Conservation (phyloP, 2,888 invertebrate species). For the Teleiodes luculella region DNA sequence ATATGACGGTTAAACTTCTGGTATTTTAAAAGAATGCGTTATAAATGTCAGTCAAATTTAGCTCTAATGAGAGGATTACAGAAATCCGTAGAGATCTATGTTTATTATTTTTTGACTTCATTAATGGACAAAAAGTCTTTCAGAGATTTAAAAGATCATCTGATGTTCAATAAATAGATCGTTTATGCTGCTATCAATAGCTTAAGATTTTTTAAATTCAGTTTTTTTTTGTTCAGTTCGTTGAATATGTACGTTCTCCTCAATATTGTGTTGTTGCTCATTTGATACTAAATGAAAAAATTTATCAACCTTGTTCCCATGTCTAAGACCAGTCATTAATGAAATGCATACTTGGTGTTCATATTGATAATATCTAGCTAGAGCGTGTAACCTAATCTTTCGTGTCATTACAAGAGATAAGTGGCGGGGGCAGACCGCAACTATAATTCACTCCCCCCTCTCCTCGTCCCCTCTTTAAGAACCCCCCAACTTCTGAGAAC, state of each 20-base stretch:
- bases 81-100: constrained; percentile 8
- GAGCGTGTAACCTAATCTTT: constrained; percentile 51
- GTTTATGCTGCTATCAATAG: no score
- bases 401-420: constrained; percentile 57
- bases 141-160: no score
- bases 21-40: constrained; percentile 17
- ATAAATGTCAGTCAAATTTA: constrained; percentile 15
- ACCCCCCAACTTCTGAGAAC: constrained; percentile 31
- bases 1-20: constrained; percentile 4
- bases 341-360: not conserved
- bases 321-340: no score
- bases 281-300: no score
- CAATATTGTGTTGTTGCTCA: no score
- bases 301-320: no score
- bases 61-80: constrained; percentile 2
- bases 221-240: not conserved
- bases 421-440: constrained; percentile 48
- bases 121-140: not conserved
- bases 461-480: constrained; percentile 28
- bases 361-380: constrained; percentile 22
- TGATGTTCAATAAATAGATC: no score
- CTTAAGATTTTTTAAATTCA: not conserved
- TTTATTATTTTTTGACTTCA: not conserved
- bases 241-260: no score
- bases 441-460: constrained; percentile 49